A percentile compares a stretch with the other conserved stretches of the same genome.
These are phyloP conservation scores for Amyelois transitella DNA, from an alignment of 1,140 invertebrate species.

Conservation along the genomic window DNA sequence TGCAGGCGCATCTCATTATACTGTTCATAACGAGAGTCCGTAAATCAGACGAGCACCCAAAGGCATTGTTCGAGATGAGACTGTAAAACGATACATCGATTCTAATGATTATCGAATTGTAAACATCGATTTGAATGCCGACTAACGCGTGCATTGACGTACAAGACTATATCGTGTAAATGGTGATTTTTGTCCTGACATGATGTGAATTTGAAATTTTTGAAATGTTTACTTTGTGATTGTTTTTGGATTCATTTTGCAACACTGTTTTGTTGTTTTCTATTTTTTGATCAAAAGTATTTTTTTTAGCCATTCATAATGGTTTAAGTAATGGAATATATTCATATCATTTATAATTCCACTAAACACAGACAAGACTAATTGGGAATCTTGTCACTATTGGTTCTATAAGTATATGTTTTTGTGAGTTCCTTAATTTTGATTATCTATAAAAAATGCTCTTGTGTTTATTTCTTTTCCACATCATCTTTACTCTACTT, in stretches of 20 bases:
- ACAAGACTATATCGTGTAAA: not conserved
- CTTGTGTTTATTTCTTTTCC: not conserved
- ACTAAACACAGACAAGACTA: too few species aligned
- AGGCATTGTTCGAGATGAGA: slow-evolving; percentile 36
- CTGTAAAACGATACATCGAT: slow-evolving; percentile 27
- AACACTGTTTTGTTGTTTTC: not conserved
- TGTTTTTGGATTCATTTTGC: not conserved
- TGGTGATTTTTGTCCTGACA: not conserved
- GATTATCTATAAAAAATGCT: too few species aligned
- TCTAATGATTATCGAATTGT: slow-evolving; percentile 28
- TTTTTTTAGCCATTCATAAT: too few species aligned
- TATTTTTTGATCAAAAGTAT: not conserved
- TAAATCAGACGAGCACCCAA: slow-evolving; percentile 59
- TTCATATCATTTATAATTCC: too few species aligned
- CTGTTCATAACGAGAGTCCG: slow-evolving; percentile 48
- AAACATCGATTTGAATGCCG: slow-evolving; percentile 2
- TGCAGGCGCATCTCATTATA: slow-evolving; percentile 59
- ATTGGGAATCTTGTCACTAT: too few species aligned
- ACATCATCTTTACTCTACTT: not conserved
- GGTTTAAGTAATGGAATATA: too few species aligned
- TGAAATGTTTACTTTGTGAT: not conserved
- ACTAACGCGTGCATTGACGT: not conserved
- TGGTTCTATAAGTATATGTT: too few species aligned
- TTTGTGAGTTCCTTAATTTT: too few species aligned
- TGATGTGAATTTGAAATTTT: slow-evolving; percentile 4